Evolutionary conservation across 2,888 invertebrate species (phyloP), one percentile per base, ranked within the genome.

Genomic region (Sinodicranocentrus sp.): DNA sequence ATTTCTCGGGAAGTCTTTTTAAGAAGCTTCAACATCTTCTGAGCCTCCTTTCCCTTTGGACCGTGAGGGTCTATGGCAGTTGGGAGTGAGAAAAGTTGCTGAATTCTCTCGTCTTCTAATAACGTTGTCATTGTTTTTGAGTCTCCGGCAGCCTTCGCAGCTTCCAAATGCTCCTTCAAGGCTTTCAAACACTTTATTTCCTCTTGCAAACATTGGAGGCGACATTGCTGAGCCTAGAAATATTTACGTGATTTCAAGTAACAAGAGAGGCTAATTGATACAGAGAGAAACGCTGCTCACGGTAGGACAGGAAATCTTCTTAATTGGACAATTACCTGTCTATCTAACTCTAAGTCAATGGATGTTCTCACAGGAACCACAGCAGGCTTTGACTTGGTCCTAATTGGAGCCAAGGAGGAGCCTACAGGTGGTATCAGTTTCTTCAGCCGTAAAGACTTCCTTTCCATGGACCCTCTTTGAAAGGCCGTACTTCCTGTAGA

Each of bases 1-100:
- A 98, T 96, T 91, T 98, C 98, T 90, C 96, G 94, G 82, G 96
- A 96, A 13, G 97, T 97, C 90, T 95, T 95, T 91, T 95, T 94
- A 88, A 98, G 92, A 91, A 97, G 93, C 89, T 95, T 94, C 90
- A 95, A 94, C 88, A 95, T 93, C 90, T 94, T 92, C 89, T 85
- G 70, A 19, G 79, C 82, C 65, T 88, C 87, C 70, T 86, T 88
- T n/a, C 85, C 88, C 52, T 84, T 83, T 2, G 85, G 82, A 2
- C 85, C 82, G 10, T 71, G 52, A 21, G 87, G 86, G 54, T 88
- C 86, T 33, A 85, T 26, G 23, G 84, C 71, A 23, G 80, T 63
- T 1, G 82, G 82, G 52, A 84, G 78, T 15, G 87, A 75, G 68
- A 90, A 87, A 70, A 96, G 92, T 86, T 94, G 93, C 89, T 95